A percentile compares a stretch with the other conserved stretches of the same genome.
phyloP scores from a whole-genome alignment of 2,797 vertebrate species.

The Fringilla coelebs region DNA sequence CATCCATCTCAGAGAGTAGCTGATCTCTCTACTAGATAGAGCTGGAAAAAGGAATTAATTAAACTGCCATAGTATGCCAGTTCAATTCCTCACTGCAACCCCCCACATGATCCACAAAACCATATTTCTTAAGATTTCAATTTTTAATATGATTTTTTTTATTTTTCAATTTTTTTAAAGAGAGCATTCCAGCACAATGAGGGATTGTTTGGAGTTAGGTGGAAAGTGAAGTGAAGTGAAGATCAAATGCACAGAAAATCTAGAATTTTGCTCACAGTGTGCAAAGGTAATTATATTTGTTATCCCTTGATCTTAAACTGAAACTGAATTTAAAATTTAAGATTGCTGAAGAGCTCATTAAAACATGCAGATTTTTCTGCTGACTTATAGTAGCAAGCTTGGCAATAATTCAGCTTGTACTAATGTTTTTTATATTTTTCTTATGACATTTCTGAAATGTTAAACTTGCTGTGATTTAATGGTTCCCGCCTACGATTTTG shows the following conservation, averaged over 20 bases:
- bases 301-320: not conserved
- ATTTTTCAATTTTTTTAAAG: accelerated
- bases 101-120: not conserved
- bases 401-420: not conserved
- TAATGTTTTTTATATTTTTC: not conserved
- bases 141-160: no score
- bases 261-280: not conserved
- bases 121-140: not conserved
- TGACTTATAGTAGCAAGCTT: not conserved
- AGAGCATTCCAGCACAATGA: not conserved
- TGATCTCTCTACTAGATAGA: not conserved
- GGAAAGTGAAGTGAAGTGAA: not conserved
- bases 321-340: not conserved
- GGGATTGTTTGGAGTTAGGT: not conserved
- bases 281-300: not conserved
- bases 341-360: not conserved
- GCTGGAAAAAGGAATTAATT: not conserved
- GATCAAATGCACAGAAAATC: not conserved
- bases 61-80: not conserved
- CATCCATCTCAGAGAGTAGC: not conserved
- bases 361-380: not conserved
- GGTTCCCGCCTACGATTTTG: not conserved
- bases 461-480: not conserved
- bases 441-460: not conserved
- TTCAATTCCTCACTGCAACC: not conserved